Base-by-base conservation (phyloP, 2,797 vertebrate genomes). In the Adelosebastes latens region DNA sequence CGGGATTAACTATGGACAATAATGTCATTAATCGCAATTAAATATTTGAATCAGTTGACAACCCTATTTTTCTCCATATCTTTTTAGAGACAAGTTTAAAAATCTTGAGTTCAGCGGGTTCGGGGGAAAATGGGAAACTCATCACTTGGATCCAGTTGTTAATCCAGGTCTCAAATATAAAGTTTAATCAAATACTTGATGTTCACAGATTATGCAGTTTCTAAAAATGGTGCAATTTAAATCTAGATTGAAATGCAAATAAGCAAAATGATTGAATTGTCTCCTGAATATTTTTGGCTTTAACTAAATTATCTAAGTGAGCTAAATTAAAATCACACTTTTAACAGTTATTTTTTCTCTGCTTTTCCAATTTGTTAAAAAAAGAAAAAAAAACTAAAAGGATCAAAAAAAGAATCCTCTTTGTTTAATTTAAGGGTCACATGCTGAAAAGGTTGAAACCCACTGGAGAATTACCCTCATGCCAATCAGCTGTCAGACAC, bases 401-500 rank as follows among this genome's bases (percentile, higher is more conserved):
- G 9, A 52, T 67, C 55, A 63, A 39, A 73, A 61, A 66, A 77
- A 53, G 14, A 34, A 39, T 61, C 16, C 4, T 20, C 20, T 69
- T 46, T 77, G 60, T 78, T 61, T 68, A 59, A 76, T 88, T 79
- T 56, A 49, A 24, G 49, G 79, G 67, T 81, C 55, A 62, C 39
- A 22, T 34, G 39, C 18, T 80, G 22, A 79, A 87, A 80, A 58
- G 64, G 67, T 66, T 65, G 42, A 76, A 78, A 72, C n/a, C 12
- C 64, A 59, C 59, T 34, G 25, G 72, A 70, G 75, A 74, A 72
- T 78, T 32, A 62, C 5, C 16, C 22, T 74, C 16, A 9, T 77
- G 75, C 64, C 77, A 75, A 53, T 88, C 88, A 87, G 39, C 67
- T 82, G 77, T 88, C 83, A 84, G 60, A 77, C 46, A 71, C 76